A percentile compares a stretch with the other conserved stretches of the same genome.
Evolutionary conservation across 1,140 invertebrate genomes (phyloP).

Genomic region (Achroia grisella): DNA sequence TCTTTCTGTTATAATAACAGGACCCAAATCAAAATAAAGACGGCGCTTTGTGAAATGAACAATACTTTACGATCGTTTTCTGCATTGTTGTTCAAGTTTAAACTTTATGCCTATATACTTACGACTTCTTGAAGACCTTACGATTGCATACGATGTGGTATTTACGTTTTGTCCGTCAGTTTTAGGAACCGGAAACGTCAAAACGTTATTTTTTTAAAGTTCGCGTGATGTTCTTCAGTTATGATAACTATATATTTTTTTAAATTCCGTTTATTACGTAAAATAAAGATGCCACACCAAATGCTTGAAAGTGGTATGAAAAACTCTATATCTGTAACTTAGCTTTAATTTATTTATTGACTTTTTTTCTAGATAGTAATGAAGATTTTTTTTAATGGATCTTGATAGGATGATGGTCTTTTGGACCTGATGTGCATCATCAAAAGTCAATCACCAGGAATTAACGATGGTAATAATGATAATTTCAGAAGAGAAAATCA

Average conservation of each 20-base stretch:
- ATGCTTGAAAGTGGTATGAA: too few relatives aligned
- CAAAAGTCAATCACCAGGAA: too few relatives aligned
- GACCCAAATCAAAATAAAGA: conserved; percentile 34
- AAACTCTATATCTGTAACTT: too few relatives aligned
- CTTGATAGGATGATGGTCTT: too few relatives aligned
- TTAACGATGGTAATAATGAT: too few relatives aligned
- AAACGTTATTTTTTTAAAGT: conserved; percentile 41
- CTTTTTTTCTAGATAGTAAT: too few relatives aligned
- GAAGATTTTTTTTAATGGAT: too few relatives aligned
- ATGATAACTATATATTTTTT: neutral
- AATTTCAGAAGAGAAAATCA: too few relatives aligned
- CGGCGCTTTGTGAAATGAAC: conserved; percentile 9
- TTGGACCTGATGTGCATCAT: too few relatives aligned
- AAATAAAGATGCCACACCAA: too few relatives aligned
- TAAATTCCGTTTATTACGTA: too few relatives aligned
- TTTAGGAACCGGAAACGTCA: conserved; percentile 54
- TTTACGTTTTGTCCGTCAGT: conserved; percentile 18
- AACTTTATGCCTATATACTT: conserved; percentile 8
- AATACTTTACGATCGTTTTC: neutral
- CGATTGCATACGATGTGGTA: neutral
- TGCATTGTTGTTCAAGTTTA: conserved; percentile 2
- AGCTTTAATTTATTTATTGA: too few relatives aligned
- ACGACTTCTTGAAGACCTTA: conserved; percentile 2
- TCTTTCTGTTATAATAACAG: conserved; percentile 25
- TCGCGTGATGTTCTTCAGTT: conserved; percentile 30